Evolutionary conservation across 2,113 vertebrate genomes (phyloP), one percentile per base, ranked within the genome.

Genomic region (Dipodomys ordii): DNA sequence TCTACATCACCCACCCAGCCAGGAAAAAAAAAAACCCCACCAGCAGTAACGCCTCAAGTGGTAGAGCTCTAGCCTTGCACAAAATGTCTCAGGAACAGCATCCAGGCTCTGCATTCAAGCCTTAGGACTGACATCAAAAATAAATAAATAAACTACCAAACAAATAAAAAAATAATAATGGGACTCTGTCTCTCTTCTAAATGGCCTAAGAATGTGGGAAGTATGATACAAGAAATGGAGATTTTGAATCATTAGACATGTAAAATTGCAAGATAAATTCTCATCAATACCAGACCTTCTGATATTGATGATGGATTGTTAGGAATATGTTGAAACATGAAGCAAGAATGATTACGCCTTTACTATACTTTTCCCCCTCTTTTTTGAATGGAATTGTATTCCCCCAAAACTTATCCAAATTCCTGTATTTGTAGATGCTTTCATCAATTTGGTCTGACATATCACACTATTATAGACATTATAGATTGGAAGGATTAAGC

Each of bases 201-300:
- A 57, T 25, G 39, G 53, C 62, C 46, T 60, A 27, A 72, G 7
- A 80, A 35, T 74, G 6, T 28, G 15, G 28, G 5, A 5, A 67
- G 10, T 62, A 2, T 22, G 44, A 25, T 83, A 88, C 11, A 85
- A 35, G 10, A 23, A 65, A 71, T 64, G 68, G 28, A 71, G 77
- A 19, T 69, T 73, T 82, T 64, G 39, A 60, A 15, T 79, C 7
- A 46, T 67, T 46, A 82, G 27, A 57, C 4, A 16, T 10, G 44
- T 20, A 78, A 87, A 81, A 87, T n/a, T 87, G 25, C 53, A 90
- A 82, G 28, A 78, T 27, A 12, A 35, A 68, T 73, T 95, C 73
- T 46, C 71, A 71, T 22, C 13, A 27, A 44, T 19, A 32, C 8
- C 22, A 30, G 69, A 88, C 85, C 27, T 39, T 39, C 39, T 39